These are phyloP conservation scores for Scrobipalpa atriplicella DNA, from an alignment of 2,888 invertebrate species.

Conservation along the genomic window DNA sequence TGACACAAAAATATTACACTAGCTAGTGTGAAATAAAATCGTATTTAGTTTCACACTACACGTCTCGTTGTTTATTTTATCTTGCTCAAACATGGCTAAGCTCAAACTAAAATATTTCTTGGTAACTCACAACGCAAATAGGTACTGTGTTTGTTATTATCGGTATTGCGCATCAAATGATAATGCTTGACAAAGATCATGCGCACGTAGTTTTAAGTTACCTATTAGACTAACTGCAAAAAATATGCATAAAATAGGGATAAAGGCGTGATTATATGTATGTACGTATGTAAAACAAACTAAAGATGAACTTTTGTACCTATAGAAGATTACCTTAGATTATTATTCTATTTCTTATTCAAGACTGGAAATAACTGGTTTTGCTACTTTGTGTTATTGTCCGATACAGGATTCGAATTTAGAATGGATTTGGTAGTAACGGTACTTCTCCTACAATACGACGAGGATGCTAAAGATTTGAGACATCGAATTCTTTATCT, in stretches of 20 bases:
- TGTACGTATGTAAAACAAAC: background rate
- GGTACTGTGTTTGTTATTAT: background rate
- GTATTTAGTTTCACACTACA: background rate
- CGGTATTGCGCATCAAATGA: background rate
- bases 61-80: background rate
- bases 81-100: background rate
- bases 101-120: background rate
- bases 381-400: slow-evolving; percentile 37
- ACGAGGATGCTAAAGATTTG: background rate
- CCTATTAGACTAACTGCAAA: background rate
- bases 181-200: background rate
- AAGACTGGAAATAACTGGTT: slow-evolving; percentile 43
- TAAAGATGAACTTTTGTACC: background rate
- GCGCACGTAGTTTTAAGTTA: background rate
- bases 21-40: background rate
- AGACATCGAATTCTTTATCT: background rate
- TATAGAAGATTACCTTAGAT: background rate
- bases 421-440: slow-evolving; percentile 31
- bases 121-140: background rate
- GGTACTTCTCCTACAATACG: slow-evolving; percentile 28
- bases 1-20: background rate
- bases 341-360: slow-evolving; percentile 52
- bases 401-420: slow-evolving; percentile 32
- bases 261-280: no score
- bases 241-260: background rate